Base-by-base conservation (phyloP, 2,888 invertebrate species). In the Dendrolimus houi region DNA sequence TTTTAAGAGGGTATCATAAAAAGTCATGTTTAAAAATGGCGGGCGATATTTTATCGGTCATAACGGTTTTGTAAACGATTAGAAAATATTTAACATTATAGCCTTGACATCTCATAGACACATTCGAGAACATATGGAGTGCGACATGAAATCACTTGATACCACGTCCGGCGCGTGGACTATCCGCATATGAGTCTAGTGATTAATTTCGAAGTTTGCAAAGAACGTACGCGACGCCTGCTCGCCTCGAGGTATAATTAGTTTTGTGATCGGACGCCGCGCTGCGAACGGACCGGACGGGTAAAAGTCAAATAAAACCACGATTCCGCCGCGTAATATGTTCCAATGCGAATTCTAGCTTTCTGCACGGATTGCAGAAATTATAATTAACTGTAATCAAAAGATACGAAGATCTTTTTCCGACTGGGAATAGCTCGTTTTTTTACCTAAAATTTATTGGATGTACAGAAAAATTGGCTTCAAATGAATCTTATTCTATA, bases 181-280 rank as follows among this genome's bases (percentile, higher is more conserved):
- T 58, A 64, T 41, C 69, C 72, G 65, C 73, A 70, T 62, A 71
- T 62, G 69, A 68, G 71, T 68, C 71, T 67, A 67, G 70, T 67
- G 75, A 74, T 77, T 78, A 73, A 81, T 79, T 77, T 74, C 70
- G 60, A 77, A 82, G 81, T 83, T 82, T 65, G 70, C 71, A 72
- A 78, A 81, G 81, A 80, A 76, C 77, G 70, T 67, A 69, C 62
- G 64, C 68, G 68, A 65, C 62, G 65, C 68, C 69, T 69, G 72
- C 64, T 69, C 68, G 87, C 86, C 85, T 68, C 71, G 75, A 82
- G 87, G 80, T 78, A 79, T 83, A 87, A 87, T 87, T 87, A 86
- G 84, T 85, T 83, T 72, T 72, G 74, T 74, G 77, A 79, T 79
- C 79, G 77, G 64, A 69, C 65, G 67, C 56, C 54, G 56, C 58